Evolutionary conservation across 2,888 invertebrate species (phyloP).

Genomic region (Epirrhoe tristata): DNA sequence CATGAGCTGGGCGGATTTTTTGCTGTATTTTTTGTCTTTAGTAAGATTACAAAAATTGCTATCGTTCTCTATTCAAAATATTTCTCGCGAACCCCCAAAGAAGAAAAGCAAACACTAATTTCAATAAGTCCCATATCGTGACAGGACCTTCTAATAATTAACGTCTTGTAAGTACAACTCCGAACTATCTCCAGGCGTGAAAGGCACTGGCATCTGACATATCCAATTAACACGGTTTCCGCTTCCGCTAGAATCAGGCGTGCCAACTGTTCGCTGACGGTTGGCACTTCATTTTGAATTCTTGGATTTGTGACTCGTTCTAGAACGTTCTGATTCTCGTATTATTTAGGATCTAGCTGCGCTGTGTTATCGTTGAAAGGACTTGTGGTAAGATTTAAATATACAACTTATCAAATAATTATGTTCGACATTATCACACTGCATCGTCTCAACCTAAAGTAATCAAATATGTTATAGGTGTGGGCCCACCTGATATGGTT

Average conservation of each 20-base stretch:
- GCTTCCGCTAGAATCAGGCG: slow-evolving; percentile 62
- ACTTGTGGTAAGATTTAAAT: too few relatives aligned
- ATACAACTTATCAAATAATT: too few relatives aligned
- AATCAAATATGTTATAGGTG: too few relatives aligned
- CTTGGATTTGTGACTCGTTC: slow-evolving; percentile 29
- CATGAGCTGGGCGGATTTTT: too few relatives aligned
- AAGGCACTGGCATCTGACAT: slow-evolving; percentile 82
- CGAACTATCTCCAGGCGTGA: slow-evolving; percentile 77
- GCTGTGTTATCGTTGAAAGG: not conserved
- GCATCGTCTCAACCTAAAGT: too few relatives aligned
- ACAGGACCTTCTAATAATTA: slow-evolving; percentile 70
- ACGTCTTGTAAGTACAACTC: slow-evolving; percentile 73
- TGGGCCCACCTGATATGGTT: too few relatives aligned
- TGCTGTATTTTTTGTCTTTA: too few relatives aligned
- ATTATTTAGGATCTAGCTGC: not conserved
- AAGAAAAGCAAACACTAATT: slow-evolving; percentile 16
- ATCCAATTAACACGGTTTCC: slow-evolving; percentile 83
- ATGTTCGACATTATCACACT: too few relatives aligned
- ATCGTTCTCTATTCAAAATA: too few relatives aligned
- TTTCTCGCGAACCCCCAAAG: not conserved
- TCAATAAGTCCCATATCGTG: slow-evolving; percentile 33
- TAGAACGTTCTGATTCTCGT: not conserved
- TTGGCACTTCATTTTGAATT: slow-evolving; percentile 50
- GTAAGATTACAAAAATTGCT: too few relatives aligned
- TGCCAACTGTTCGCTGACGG: slow-evolving; percentile 58